Evolutionary conservation across 2,113 vertebrate genomes (phyloP), one percentile per base, ranked within the genome.

Genomic region (Thryonomys swinderianus): DNA sequence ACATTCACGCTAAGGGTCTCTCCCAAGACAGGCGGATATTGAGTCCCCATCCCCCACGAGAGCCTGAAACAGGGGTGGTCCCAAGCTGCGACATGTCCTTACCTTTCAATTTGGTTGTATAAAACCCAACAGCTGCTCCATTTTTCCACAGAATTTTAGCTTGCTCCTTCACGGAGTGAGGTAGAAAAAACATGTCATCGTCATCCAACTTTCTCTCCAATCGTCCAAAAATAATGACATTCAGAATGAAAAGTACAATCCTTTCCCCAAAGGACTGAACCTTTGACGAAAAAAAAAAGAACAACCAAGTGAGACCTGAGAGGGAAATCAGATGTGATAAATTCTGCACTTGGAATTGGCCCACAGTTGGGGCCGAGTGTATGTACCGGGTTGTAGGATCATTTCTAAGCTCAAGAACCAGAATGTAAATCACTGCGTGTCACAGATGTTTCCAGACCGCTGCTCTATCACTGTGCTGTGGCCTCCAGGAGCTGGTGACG

Each of bases 81-180:
- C 80, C 2, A 2, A 55, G 21, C 20, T 1, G 12, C 25, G 7
- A 0, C 7, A 3, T 34, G 62, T 76, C 86, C 91, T 97, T 95
- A 99, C 99, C 99, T 99, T 99, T 99, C 96, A 91, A 98, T 95
- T 99, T 99, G 96, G 98, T 59, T 0, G 99, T 99, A 96, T 99
- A 99, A 98, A 99, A 99, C 61, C 98, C 99, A 66, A 99, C 98
- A 0, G 99, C 99, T 48, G 99, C 98, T 0, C 98, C 97, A 0
- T 98, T 97, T 51, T 95, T 97, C 99, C 99, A 99, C 94, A 99
- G 96, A 96, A 99, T 98, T 95, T 99, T 99, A 95, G 98, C 99
- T 95, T 95, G 94, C 96, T 99, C 99, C 0, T 97, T 98, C 94
- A 95, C 96, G 16, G 99, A 98, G 95, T 99, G 99, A 96, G 98